A percentile compares a stretch with the other conserved stretches of the same genome.
These are phyloP conservation scores for Rhyzopertha dominica DNA, from an alignment of 1,140 invertebrate genomes.

Conservation along the genomic window DNA sequence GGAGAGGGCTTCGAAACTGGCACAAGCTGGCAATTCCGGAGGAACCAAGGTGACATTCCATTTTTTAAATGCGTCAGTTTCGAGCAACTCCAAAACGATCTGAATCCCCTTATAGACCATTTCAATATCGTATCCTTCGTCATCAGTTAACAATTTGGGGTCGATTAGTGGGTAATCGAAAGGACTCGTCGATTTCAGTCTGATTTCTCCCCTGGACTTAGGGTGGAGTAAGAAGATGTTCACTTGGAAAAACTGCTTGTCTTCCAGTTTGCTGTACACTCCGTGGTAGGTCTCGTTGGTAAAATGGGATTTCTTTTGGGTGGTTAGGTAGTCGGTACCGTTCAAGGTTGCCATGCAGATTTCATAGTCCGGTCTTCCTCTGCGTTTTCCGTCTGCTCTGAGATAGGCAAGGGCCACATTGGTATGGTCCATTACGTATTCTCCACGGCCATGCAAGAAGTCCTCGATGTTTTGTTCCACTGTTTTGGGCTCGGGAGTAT, in stretches of 20 bases:
- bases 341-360: too few species aligned
- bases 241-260: constrained; percentile 56
- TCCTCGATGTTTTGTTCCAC: too few species aligned
- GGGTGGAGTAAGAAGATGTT: constrained; percentile 68
- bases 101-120: constrained; percentile 29
- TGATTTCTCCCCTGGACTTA: constrained; percentile 66
- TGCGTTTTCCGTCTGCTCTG: too few species aligned
- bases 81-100: constrained; percentile 52
- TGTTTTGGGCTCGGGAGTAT: too few species aligned
- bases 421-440: too few species aligned
- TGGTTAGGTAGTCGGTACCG: too few species aligned
- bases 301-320: constrained; percentile 19
- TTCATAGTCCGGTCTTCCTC: too few species aligned
- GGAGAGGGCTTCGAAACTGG: constrained; percentile 7
- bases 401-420: too few species aligned
- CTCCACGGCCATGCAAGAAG: too few species aligned
- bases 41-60: constrained; percentile 56
- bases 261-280: constrained; percentile 39
- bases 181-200: constrained; percentile 63
- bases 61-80: constrained; percentile 55
- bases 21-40: constrained; percentile 57
- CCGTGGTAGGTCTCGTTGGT: constrained; percentile 20
- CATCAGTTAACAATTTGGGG: constrained; percentile 67
- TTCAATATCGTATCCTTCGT: constrained; percentile 60
- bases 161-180: constrained; percentile 71